Percentiles rank a stretch among this genome's conserved stretches.
Conservation (phyloP, 2,888 invertebrate species). For the Agrypnus murinus region DNA sequence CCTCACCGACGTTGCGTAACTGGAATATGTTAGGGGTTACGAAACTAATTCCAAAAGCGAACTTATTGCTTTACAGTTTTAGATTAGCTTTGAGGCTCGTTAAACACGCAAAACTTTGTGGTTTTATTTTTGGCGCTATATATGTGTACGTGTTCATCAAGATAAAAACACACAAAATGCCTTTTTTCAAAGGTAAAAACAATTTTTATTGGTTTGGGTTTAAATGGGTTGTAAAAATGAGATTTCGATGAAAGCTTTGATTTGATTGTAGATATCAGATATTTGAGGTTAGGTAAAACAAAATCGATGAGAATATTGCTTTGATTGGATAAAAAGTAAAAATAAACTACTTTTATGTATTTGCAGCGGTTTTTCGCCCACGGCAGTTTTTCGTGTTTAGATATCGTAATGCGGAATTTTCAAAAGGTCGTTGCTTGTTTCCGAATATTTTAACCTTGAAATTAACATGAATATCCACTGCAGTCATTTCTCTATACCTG, state of each 20-base stretch:
- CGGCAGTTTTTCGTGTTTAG: too few relatives aligned
- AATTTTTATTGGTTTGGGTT: not conserved
- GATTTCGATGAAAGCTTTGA: not conserved
- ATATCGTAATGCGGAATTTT: too few relatives aligned
- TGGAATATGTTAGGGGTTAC: slow-evolving; percentile 9
- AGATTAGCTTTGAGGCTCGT: slow-evolving; percentile 20
- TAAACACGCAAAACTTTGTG: slow-evolving; percentile 19
- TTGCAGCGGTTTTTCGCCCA: too few relatives aligned
- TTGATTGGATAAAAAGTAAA: too few relatives aligned
- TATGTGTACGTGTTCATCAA: not conserved
- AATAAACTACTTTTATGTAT: too few relatives aligned
- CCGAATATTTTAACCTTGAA: too few relatives aligned
- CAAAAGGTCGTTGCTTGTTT: too few relatives aligned
- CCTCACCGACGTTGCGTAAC: slow-evolving; percentile 25
- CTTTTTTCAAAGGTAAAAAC: slow-evolving; percentile 1
- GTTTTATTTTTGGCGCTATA: slow-evolving; percentile 16
- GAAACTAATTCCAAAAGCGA: slow-evolving; percentile 13
- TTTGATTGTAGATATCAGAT: not conserved
- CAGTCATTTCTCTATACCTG: too few relatives aligned
- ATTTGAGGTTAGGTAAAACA: not conserved
- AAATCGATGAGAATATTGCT: not conserved
- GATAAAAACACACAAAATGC: not conserved
- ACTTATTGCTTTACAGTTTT: slow-evolving; percentile 24
- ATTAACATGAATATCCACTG: too few relatives aligned
- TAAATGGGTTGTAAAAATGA: slow-evolving; percentile 2